Percentiles rank a stretch among this genome's conserved stretches.
Evolutionary conservation across 92 coral and sea anemone species (phyloP).

Genomic region (Blastomussa wellsi): DNA sequence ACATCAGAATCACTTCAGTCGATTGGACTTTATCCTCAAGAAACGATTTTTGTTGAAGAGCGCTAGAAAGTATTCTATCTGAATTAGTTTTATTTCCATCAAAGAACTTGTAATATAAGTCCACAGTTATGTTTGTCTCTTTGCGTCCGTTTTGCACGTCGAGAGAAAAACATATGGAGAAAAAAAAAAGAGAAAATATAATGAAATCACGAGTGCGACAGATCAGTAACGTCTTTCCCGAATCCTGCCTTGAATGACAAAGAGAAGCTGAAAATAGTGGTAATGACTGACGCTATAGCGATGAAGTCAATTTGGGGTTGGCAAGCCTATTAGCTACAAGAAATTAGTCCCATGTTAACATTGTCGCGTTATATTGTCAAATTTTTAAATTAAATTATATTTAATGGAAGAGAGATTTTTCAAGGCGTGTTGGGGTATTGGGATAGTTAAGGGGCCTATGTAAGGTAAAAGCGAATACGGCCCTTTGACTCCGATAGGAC

Average conservation of each 20-base stretch:
- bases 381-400: slow-evolving; percentile 48
- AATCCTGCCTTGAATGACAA: neutral
- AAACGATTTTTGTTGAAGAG: slow-evolving; percentile 95
- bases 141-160: neutral
- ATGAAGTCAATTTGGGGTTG: neutral
- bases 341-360: neutral
- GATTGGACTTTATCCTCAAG: slow-evolving; percentile 93
- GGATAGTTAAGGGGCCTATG: too few species aligned
- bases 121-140: neutral
- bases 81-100: slow-evolving; percentile 13
- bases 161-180: neutral
- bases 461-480: too few species aligned
- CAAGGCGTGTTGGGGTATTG: neutral
- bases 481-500: too few species aligned
- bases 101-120: neutral
- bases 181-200: neutral
- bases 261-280: neutral
- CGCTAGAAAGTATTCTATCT: slow-evolving; percentile 45
- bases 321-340: neutral
- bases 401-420: slow-evolving; percentile 5
- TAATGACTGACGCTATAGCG: neutral
- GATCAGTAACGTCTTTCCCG: neutral
- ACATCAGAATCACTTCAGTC: slow-evolving; percentile 75
- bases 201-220: neutral
- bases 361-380: slow-evolving; percentile 12